These are phyloP conservation scores for Antedon mediterranea DNA, from an alignment of 53 echinoderm and acorn worm species.

Conservation along the genomic window DNA sequence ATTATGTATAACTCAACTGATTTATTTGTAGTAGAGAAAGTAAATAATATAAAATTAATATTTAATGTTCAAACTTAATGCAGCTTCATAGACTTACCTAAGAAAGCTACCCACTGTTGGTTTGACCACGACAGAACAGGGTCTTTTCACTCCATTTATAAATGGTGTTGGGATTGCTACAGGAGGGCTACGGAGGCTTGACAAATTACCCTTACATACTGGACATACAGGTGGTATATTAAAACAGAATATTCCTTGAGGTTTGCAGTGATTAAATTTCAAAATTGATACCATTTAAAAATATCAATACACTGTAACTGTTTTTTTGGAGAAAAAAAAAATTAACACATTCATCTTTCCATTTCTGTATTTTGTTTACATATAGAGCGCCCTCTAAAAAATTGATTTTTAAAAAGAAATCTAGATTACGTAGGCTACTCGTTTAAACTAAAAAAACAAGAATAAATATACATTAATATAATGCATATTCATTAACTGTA, in stretches of 20 bases:
- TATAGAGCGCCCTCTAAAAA: neutral
- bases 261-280: neutral
- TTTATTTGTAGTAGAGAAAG: too few species aligned
- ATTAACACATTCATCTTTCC: too few species aligned
- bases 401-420: neutral
- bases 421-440: neutral
- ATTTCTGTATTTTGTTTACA: too few species aligned
- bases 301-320: too few species aligned
- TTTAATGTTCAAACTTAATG: too few species aligned
- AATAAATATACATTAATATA: too few species aligned
- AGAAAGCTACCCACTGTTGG: slow-evolving; percentile 74
- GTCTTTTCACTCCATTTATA: slow-evolving; percentile 24
- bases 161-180: slow-evolving; percentile 48
- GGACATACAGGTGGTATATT: slow-evolving; percentile 29
- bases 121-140: slow-evolving; percentile 51
- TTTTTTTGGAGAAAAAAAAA: too few species aligned
- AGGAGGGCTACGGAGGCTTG: slow-evolving; percentile 37
- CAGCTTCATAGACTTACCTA: slow-evolving; percentile 12
- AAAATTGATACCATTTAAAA: neutral
- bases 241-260: slow-evolving; percentile 22
- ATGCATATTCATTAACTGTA: too few species aligned
- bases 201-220: slow-evolving; percentile 20
- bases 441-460: neutral
- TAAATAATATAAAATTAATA: neutral
- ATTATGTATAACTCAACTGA: too few species aligned